Evolutionary conservation across 2,888 invertebrate species (phyloP), one percentile per base, ranked within the genome.

Genomic region (Oscheius sp.): DNA sequence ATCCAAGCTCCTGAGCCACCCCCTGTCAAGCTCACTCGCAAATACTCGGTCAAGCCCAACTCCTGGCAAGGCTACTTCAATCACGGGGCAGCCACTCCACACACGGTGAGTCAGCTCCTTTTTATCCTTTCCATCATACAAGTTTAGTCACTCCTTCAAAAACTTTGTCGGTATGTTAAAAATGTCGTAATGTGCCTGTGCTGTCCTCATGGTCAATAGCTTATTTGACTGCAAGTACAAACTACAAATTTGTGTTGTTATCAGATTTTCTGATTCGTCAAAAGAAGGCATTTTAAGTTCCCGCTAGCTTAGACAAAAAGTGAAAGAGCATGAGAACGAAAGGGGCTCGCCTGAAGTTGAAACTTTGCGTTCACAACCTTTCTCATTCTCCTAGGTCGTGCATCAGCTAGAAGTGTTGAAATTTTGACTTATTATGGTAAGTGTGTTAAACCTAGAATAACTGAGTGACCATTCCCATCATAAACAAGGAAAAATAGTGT

Each of bases 1-100:
- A 50, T 29, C 21, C 47, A 47, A 48, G 48, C 48, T 10, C 63
- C 63, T 5, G 65, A 51, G 11, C 73, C 74, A 2, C 74, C 74
- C 21, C 74, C 74, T n/a, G 74, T 74, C 21, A n/a, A 57, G 21
- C 35, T 74, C 21, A 55, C 74, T 13, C 35, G 74, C 7, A 66
- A 68, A 50, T 68, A 74, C 47, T 74, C 74, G 13, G 68, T 62
- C 9, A 37, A 66, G 21, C 53, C 53, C 13, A 50, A 53, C 48
- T 74, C 74, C 10, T 74, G 74, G 74, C 58, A 74, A 47, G 33
- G 33, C 0, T 59, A 55, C 32, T 68, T 74, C 58, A 13, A 21
- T 47, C 59, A 47, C 13, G 58, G 59, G n/a, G 57, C 37, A 10
- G 74, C 58, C 29, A 68, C 51, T 68, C 74, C 74, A 9, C 74